phyloP scores from a whole-genome alignment of 2,888 invertebrate genomes.

The Trachelus troglodyta region DNA sequence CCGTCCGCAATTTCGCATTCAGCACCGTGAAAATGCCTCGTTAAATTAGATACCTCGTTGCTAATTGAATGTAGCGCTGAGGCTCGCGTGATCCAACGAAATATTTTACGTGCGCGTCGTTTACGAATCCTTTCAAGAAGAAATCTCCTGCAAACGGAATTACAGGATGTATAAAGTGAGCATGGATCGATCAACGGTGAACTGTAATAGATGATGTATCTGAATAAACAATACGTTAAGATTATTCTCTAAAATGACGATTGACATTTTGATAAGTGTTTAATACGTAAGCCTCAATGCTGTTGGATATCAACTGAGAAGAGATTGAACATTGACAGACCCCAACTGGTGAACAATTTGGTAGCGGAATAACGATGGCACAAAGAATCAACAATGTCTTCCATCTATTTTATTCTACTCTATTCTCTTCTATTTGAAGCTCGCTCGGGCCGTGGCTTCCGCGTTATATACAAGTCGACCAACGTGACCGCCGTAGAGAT shows the following conservation, averaged over 20 bases:
- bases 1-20: neutral
- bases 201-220: neutral
- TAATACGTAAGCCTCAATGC: neutral
- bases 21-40: neutral
- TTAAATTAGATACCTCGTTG: neutral
- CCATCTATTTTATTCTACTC: neutral
- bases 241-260: neutral
- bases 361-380: neutral
- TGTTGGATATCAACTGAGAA: neutral
- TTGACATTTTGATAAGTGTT: neutral
- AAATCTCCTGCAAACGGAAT: neutral
- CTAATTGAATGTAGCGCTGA: neutral
- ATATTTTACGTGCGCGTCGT: neutral
- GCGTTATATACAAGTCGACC: slow-evolving; percentile 2
- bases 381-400: neutral
- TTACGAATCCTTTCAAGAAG: neutral
- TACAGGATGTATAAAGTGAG: neutral
- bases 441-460: slow-evolving; percentile 5
- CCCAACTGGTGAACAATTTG: neutral
- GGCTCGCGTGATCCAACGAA: neutral
- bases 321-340: neutral
- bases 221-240: neutral
- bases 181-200: neutral
- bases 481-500: neutral
- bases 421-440: neutral